Conservation (phyloP, 1,140 invertebrate genomes). For the Procambarus clarkii region DNA sequence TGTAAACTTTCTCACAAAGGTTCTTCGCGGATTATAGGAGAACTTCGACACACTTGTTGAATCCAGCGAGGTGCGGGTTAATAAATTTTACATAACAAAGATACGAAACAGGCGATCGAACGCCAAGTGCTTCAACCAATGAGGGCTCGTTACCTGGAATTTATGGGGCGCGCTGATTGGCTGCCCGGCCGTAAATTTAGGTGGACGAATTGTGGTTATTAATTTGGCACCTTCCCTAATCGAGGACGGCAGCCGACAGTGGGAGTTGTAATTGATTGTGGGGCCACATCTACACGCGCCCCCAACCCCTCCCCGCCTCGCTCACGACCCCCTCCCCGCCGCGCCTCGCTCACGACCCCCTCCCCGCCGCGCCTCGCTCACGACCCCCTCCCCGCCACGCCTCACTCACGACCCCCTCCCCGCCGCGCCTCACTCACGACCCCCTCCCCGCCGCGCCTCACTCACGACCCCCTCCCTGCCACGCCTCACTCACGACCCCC, state of each 20-base stretch:
- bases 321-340: too few relatives aligned
- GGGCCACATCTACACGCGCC: conserved; percentile 36
- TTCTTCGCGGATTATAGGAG: not conserved
- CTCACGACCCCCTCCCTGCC: too few relatives aligned
- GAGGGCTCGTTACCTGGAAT: conserved; percentile 67
- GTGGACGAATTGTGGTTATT: conserved; percentile 67
- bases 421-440: too few relatives aligned
- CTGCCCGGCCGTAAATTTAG: conserved; percentile 59
- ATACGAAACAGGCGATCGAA: conserved; percentile 33
- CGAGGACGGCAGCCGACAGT: conserved; percentile 60
- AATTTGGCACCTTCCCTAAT: conserved; percentile 68
- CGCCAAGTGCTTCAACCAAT: conserved; percentile 44
- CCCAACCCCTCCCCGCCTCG: too few relatives aligned
- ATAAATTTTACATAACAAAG: conserved; percentile 50
- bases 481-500: too few relatives aligned
- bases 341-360: too few relatives aligned
- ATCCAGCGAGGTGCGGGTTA: not conserved
- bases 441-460: too few relatives aligned
- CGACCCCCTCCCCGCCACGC: too few relatives aligned
- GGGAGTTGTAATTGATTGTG: conserved; percentile 63
- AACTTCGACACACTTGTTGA: not conserved
- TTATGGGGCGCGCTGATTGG: conserved; percentile 66
- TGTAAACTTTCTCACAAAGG: not conserved
- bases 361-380: too few relatives aligned
- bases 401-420: too few relatives aligned